Evolutionary conservation across 2,113 vertebrate species (phyloP).

Genomic region (Perca schrenkii): DNA sequence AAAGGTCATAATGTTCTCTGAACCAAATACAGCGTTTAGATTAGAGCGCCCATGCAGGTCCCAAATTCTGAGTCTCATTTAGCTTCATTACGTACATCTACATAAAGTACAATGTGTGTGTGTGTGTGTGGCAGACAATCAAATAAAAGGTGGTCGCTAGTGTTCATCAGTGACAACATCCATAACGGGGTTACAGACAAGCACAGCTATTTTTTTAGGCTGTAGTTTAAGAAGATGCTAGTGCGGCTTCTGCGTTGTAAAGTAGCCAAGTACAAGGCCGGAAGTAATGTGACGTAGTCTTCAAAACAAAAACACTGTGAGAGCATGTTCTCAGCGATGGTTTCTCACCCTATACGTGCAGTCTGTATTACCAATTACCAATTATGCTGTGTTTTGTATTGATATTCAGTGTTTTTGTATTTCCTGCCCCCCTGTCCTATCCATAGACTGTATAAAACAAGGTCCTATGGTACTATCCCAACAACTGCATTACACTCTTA

Average conservation of each 20-base stretch:
- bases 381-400: background rate
- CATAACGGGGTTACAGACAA: no score
- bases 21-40: background rate
- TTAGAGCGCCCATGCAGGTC: background rate
- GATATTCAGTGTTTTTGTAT: background rate
- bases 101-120: background rate
- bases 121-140: background rate
- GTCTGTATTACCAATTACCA: background rate
- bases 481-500: background rate
- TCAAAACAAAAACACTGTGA: constrained; percentile 22
- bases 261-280: background rate
- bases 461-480: fast-evolving
- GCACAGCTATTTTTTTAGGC: background rate
- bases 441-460: no score
- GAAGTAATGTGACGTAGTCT: background rate
- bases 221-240: background rate
- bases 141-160: background rate
- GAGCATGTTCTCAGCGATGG: background rate
- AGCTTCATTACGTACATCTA: background rate
- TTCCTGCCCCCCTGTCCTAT: background rate
- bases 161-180: background rate
- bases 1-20: background rate
- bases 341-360: no score
- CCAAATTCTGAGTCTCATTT: background rate
- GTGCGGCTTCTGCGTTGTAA: background rate